Percentiles rank a stretch among this genome's conserved stretches.
Evolutionary conservation across 2,113 vertebrate genomes (phyloP).

Genomic region (Tragelaphus imberbis): DNA sequence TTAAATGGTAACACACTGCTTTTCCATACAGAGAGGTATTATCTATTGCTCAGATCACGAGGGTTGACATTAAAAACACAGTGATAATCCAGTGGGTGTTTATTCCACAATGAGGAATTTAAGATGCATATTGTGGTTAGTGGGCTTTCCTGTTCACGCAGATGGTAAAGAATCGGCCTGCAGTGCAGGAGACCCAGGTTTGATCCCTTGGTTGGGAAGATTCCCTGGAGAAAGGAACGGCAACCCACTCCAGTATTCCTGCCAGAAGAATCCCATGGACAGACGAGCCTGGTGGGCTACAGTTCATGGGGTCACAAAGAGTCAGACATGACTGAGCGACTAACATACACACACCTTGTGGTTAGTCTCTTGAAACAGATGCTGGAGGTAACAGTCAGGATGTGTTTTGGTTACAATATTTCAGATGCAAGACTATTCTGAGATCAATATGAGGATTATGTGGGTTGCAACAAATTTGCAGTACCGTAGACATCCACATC

Average conservation of each 20-base stretch:
- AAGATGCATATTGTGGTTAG: not conserved
- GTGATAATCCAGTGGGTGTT: not conserved
- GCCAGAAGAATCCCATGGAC: not conserved
- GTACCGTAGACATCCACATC: not conserved
- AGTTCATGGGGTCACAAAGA: not conserved
- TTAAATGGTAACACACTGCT: not conserved
- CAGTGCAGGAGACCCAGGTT: not conserved
- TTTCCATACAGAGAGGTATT: not conserved
- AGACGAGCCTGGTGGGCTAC: not conserved
- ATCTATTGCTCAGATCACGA: not conserved
- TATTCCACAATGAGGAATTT: not conserved
- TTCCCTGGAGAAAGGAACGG: not conserved
- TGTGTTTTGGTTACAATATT: not conserved
- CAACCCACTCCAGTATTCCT: not conserved
- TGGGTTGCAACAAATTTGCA: rapidly evolving
- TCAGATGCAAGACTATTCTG: not conserved
- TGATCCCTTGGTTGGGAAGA: not conserved
- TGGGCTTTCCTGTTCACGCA: not conserved
- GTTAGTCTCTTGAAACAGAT: not conserved
- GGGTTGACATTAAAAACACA: not conserved
- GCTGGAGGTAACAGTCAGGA: not conserved
- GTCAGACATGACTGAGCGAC: not conserved
- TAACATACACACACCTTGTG: not conserved
- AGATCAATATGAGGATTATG: not conserved
- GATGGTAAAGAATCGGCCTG: not conserved